Conservation (phyloP, 2,797 vertebrate genomes). For the Melanogrammus aeglefinus region DNA sequence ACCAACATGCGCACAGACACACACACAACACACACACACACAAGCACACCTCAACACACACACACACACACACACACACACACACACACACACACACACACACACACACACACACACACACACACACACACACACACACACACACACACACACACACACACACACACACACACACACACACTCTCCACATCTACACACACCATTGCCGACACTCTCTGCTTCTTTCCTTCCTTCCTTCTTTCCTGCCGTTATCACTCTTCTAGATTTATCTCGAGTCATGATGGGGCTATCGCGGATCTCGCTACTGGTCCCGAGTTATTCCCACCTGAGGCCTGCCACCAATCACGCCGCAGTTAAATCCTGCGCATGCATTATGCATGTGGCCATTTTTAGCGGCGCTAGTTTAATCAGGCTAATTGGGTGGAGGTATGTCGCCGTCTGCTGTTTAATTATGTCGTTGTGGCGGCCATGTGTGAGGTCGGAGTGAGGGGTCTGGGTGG, state of each 20-base stretch:
- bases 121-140: no score
- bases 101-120: no score
- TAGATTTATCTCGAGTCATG: background rate
- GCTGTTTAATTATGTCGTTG: background rate
- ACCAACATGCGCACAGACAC: no score
- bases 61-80: background rate
- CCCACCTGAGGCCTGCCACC: background rate
- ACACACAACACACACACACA: no score
- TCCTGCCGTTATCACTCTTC: background rate
- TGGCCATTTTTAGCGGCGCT: background rate
- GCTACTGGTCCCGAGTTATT: background rate
- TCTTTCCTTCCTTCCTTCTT: background rate
- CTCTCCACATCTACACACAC: background rate
- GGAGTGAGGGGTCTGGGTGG: background rate
- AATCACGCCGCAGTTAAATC: background rate
- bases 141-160: background rate
- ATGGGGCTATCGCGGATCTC: background rate
- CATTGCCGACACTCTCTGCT: background rate
- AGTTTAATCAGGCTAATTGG: slow-evolving; percentile 5
- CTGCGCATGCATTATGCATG: background rate
- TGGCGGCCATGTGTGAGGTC: background rate
- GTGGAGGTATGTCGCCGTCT: background rate
- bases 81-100: background rate
- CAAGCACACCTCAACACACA: background rate
- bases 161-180: background rate